Evolutionary conservation across 2,797 vertebrate species (phyloP).

Genomic region (Remorina albescens): DNA sequence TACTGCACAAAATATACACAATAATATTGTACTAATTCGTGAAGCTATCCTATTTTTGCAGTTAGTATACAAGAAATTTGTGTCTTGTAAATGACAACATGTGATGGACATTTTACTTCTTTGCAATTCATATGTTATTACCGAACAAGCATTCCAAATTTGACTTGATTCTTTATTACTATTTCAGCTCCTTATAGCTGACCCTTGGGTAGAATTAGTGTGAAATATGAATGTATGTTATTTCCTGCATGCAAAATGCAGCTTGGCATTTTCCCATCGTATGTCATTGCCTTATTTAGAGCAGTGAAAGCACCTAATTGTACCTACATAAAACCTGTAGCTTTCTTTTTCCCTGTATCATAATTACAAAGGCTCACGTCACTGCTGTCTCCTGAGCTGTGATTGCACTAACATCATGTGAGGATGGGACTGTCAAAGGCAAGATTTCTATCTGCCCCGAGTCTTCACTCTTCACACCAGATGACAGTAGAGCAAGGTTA

Average conservation of each 20-base stretch:
- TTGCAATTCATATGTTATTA: background rate
- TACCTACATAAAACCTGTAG: background rate
- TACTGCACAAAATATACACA: too few species aligned
- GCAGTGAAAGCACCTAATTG: constrained; percentile 6
- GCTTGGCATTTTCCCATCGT: background rate
- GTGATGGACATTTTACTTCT: too few species aligned
- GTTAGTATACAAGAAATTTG: background rate
- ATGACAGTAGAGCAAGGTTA: constrained; percentile 47
- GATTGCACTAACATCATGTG: constrained; percentile 30
- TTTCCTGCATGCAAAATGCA: constrained; percentile 5
- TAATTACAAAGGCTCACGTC: background rate
- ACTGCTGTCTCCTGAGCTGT: constrained; percentile 23
- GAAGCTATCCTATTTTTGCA: background rate
- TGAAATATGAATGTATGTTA: constrained; percentile 10
- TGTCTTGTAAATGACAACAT: too few species aligned
- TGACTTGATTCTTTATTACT: too few species aligned
- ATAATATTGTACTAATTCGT: background rate
- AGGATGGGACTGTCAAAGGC: constrained; percentile 32
- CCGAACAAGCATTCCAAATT: background rate
- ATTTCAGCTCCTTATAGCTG: background rate
- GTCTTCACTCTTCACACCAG: constrained; percentile 29
- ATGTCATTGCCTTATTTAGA: constrained; percentile 3
- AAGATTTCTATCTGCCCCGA: constrained; percentile 36
- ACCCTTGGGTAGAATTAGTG: background rate
- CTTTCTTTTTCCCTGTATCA: background rate